A percentile compares a stretch with the other conserved stretches of the same genome.
Evolutionary conservation across 2,888 invertebrate genomes (phyloP).

Genomic region (Zootermopsis nevadensis): DNA sequence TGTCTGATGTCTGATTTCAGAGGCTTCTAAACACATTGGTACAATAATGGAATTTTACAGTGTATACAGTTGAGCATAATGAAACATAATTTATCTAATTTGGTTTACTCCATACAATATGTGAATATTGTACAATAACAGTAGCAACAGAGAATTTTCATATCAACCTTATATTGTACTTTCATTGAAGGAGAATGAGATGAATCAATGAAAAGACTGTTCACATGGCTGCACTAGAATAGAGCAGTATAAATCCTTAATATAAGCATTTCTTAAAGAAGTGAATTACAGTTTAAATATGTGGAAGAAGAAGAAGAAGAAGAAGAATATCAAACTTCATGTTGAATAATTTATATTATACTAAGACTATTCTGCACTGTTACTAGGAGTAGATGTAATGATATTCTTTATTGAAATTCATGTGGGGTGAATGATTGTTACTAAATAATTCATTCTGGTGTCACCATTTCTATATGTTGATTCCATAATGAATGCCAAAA

Average conservation of each 20-base stretch:
- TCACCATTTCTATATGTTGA: not conserved
- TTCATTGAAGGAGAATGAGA: not conserved
- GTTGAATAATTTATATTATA: too few species aligned
- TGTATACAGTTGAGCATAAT: not conserved
- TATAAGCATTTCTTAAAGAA: too few species aligned
- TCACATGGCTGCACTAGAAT: not conserved
- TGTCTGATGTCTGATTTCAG: too few species aligned
- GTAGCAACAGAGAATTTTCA: not conserved
- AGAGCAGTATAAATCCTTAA: not conserved
- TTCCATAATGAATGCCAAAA: not conserved
- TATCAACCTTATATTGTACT: constrained; percentile 14
- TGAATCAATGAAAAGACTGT: not conserved
- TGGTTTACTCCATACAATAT: not conserved
- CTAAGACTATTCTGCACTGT: too few species aligned
- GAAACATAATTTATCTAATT: not conserved
- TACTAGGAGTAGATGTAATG: too few species aligned
- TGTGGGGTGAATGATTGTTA: not conserved
- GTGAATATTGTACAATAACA: not conserved
- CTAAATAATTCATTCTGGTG: too few species aligned
- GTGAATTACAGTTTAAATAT: too few species aligned
- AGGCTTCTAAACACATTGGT: too few species aligned
- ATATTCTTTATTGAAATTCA: not conserved
- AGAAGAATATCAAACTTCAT: too few species aligned
- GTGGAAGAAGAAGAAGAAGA: too few species aligned
- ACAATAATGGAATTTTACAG: too few species aligned